Conservation (phyloP, 2,113 vertebrate genomes). For the Todiramphus chloris region DNA sequence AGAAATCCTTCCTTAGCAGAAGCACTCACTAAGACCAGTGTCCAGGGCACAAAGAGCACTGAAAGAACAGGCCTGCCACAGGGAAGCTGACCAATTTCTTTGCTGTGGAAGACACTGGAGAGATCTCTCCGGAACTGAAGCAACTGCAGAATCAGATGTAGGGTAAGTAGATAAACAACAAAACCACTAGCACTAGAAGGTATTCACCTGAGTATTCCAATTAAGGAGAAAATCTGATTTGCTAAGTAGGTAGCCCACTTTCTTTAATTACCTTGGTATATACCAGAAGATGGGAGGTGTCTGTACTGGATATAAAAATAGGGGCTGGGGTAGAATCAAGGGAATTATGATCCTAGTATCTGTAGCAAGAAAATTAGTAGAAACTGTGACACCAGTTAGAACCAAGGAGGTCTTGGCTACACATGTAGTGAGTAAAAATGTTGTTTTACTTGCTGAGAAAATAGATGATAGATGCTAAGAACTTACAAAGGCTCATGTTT, state of each 20-base stretch:
- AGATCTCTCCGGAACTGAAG: not conserved
- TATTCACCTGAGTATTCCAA: not conserved
- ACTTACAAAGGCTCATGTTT: not conserved
- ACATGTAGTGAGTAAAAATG: not conserved
- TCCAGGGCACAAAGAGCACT: not conserved
- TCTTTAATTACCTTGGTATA: not conserved
- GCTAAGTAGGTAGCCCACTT: not conserved
- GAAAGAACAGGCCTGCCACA: not conserved
- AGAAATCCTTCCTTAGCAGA: not conserved
- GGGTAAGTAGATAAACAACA: not conserved
- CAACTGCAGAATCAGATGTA: not conserved
- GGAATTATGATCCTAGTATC: not conserved
- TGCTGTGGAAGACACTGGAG: not conserved
- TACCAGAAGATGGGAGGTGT: not conserved
- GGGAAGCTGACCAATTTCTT: not conserved
- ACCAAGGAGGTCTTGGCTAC: not conserved
- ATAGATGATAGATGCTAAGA: not conserved
- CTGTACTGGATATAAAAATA: not conserved
- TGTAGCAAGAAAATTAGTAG: not conserved
- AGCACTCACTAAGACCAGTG: not conserved
- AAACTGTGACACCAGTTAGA: not conserved
- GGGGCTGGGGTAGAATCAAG: not conserved
- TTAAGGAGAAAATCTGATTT: not conserved
- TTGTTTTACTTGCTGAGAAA: not conserved
- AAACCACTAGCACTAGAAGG: not conserved